phyloP scores from a whole-genome alignment of 2,888 invertebrate species.

The Tenthredo scrophulariae region DNA sequence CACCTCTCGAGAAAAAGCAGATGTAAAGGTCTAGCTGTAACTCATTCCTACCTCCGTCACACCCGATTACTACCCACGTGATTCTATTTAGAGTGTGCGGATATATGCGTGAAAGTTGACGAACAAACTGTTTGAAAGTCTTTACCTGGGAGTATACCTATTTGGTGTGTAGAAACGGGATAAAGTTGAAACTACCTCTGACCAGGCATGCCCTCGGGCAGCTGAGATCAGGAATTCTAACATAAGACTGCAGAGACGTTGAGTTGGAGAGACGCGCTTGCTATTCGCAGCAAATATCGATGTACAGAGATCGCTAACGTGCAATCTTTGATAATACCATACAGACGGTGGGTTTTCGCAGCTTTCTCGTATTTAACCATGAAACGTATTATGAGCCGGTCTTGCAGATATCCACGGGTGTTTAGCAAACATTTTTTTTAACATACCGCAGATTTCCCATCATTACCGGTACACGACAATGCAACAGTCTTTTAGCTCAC shows the following conservation, averaged over 20 bases:
- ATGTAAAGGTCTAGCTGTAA: neutral
- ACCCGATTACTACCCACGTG: slow-evolving; percentile 12
- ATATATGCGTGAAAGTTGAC: slow-evolving; percentile 48
- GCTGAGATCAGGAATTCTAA: slow-evolving; percentile 39
- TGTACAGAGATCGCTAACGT: slow-evolving; percentile 17
- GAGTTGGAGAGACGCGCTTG: neutral
- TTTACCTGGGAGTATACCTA: slow-evolving; percentile 8
- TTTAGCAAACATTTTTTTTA: slow-evolving; percentile 56
- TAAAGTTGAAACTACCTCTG: slow-evolving; percentile 41
- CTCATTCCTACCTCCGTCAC: neutral
- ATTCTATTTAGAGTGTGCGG: slow-evolving; percentile 29
- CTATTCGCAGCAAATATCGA: slow-evolving; percentile 18
- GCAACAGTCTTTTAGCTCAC: slow-evolving; percentile 51
- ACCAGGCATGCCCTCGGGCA: slow-evolving; percentile 25
- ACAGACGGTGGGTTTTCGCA: slow-evolving; percentile 9
- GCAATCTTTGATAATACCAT: slow-evolving; percentile 21
- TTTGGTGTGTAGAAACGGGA: slow-evolving; percentile 48
- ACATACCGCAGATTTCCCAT: slow-evolving; percentile 60
- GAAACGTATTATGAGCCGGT: neutral
- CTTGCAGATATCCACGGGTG: neutral
- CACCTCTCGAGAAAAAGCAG: slow-evolving; percentile 19
- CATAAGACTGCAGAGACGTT: neutral
- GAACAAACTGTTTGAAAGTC: slow-evolving; percentile 5
- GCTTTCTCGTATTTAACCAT: slow-evolving; percentile 26
- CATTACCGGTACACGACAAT: slow-evolving; percentile 62